A percentile compares a stretch with the other conserved stretches of the same genome.
Conservation (phyloP, 2,888 invertebrate genomes). For the Dynastes tityus region DNA sequence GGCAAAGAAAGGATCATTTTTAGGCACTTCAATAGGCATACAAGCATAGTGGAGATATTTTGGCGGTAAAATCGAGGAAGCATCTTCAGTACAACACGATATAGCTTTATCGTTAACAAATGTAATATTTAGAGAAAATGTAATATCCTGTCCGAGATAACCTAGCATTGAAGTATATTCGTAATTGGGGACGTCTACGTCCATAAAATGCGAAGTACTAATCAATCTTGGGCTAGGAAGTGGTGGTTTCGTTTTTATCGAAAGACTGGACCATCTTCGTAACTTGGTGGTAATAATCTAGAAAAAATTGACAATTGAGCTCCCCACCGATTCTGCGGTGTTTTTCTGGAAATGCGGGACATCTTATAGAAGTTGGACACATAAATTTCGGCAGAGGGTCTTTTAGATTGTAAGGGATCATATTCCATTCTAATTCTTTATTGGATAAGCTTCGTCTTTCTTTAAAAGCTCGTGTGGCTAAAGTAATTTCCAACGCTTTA, state of each 20-base stretch:
- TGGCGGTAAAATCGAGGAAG: slow-evolving; percentile 71
- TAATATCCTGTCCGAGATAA: slow-evolving; percentile 87
- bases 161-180: slow-evolving; percentile 80
- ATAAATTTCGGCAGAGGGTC: slow-evolving; percentile 68
- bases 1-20: slow-evolving; percentile 76
- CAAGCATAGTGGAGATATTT: slow-evolving; percentile 79
- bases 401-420: slow-evolving; percentile 59
- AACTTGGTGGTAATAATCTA: slow-evolving; percentile 79
- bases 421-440: slow-evolving; percentile 16
- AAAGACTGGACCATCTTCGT: slow-evolving; percentile 77
- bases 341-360: slow-evolving; percentile 69
- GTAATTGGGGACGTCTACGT: slow-evolving; percentile 75
- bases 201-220: slow-evolving; percentile 77
- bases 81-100: slow-evolving; percentile 81
- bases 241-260: slow-evolving; percentile 72
- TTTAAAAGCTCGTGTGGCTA: too few species aligned
- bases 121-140: slow-evolving; percentile 80
- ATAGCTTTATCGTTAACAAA: slow-evolving; percentile 80
- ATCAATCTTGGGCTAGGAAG: slow-evolving; percentile 80
- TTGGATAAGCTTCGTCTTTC: background rate
- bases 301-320: slow-evolving; percentile 77
- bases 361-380: slow-evolving; percentile 68
- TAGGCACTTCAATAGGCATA: slow-evolving; percentile 76
- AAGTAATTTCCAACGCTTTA: too few species aligned
- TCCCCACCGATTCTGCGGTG: slow-evolving; percentile 85